phyloP scores from a whole-genome alignment of 1,140 invertebrate genomes.

The Drosophila oshimai region DNA sequence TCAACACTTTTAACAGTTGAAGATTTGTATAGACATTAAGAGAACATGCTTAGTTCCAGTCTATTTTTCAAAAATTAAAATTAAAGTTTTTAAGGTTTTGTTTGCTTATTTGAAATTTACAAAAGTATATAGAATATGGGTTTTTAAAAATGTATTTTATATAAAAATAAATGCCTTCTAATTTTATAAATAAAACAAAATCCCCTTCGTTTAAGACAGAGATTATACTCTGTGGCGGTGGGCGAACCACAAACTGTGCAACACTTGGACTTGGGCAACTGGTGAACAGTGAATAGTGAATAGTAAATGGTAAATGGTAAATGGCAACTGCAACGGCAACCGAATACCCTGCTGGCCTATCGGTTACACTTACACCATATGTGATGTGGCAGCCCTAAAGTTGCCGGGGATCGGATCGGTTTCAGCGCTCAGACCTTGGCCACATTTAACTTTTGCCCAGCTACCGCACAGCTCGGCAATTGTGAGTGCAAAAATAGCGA shows the following conservation, averaged over 20 bases:
- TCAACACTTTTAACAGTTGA: no score
- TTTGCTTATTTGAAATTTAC: no score
- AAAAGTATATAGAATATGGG: no score
- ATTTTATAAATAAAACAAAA: no score
- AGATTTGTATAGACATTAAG: no score
- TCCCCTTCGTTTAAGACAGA: neutral
- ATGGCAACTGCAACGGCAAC: slow-evolving; percentile 31
- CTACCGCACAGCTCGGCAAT: slow-evolving; percentile 36
- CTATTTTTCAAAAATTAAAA: no score
- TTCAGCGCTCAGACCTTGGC: slow-evolving; percentile 72
- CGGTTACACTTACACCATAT: slow-evolving; percentile 49
- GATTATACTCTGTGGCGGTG: slow-evolving; percentile 10
- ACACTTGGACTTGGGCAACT: slow-evolving; percentile 30
- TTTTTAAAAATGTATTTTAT: no score
- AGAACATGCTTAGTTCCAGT: no score
- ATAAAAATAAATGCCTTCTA: no score
- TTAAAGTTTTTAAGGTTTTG: no score
- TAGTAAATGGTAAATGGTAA: neutral
- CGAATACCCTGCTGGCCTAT: slow-evolving; percentile 56
- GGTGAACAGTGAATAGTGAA: slow-evolving; percentile 7
- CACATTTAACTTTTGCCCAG: slow-evolving; percentile 64
- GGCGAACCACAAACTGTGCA: slow-evolving; percentile 55
- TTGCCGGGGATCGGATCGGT: slow-evolving; percentile 56
- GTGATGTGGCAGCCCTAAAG: slow-evolving; percentile 59
- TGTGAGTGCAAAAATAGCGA: slow-evolving; percentile 7